Evolutionary conservation across 2,888 invertebrate genomes (phyloP), one percentile per base, ranked within the genome.

Genomic region (Orthonevra nobilis): DNA sequence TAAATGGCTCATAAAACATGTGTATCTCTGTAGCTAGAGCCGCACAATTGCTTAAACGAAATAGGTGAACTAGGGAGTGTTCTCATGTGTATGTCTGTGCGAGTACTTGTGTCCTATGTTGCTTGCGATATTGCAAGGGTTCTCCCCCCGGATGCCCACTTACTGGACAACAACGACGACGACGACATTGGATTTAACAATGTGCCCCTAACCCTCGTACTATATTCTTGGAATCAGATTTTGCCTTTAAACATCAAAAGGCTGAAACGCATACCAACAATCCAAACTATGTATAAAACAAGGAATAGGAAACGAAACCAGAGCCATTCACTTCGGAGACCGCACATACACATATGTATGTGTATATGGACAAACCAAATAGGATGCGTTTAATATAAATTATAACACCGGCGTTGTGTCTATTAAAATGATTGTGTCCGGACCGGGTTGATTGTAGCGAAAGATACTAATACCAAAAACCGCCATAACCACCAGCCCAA

Each of bases 361-460:
- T 3, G 1, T 40, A 19, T 46, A 50, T 40, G 38, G 14, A 34
- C 9, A 58, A 58, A 74, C 44, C 32, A 34, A 81, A 81, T 75
- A 73, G 85, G 84, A 85, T 86, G 84, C 83, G 83, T 84, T 85
- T 85, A 84, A 86, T 85, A 86, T 86, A 86, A 86, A 86, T 86
- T 86, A 86, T 85, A 85, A 86, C 86, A 86, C 85, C 85, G 85
- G 84, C 83, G 69, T 69, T 54, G 85, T 86, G 85, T 86, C 86
- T 86, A 86, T 86, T 86, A 86, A 86, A 86, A 86, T 85, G 86
- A 86, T 86, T 86, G 86, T 86, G 85, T 85, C 86, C 85, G 85
- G 68, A 56, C 12, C 38, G 40, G 61, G 69, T 75, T 69, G 54
- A 75, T 72, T 61, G 56, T 42, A 75, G 48, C 61, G 36, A 72